Evolutionary conservation across 2,888 invertebrate genomes (phyloP).

Genomic region (Drosophila subsilvestris): DNA sequence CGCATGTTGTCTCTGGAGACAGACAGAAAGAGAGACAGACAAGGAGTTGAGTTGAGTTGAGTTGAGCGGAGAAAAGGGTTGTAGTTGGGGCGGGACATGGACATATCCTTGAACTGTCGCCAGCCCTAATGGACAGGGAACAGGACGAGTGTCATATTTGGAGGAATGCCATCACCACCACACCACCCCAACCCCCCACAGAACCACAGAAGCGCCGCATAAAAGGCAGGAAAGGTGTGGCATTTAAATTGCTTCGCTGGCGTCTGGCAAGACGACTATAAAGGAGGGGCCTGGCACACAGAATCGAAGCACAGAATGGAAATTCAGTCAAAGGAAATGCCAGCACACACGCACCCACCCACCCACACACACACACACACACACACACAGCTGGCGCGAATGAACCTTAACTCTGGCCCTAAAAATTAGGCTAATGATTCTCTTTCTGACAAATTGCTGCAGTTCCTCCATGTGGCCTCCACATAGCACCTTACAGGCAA

Average conservation of each 20-base stretch:
- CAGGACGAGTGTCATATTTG: slow-evolving; percentile 63
- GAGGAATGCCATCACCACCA: slow-evolving; percentile 20
- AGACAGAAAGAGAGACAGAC: neutral
- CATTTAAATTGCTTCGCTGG: slow-evolving; percentile 74
- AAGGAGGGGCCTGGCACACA: slow-evolving; percentile 54
- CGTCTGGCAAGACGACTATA: slow-evolving; percentile 69
- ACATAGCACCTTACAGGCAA: slow-evolving; percentile 48
- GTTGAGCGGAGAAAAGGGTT: slow-evolving; percentile 31
- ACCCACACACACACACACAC: slow-evolving; percentile 53
- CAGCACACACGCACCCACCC: slow-evolving; percentile 55
- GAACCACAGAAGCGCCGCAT: neutral
- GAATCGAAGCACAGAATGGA: slow-evolving; percentile 55
- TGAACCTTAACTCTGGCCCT: slow-evolving; percentile 19
- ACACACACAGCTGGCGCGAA: slow-evolving; percentile 18
- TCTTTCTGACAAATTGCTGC: slow-evolving; percentile 71
- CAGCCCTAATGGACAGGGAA: slow-evolving; percentile 48
- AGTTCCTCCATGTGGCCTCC: slow-evolving; percentile 57
- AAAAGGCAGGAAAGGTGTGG: slow-evolving; percentile 57
- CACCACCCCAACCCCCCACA: slow-evolving; percentile 9
- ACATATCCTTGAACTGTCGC: slow-evolving; percentile 68
- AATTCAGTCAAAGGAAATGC: slow-evolving; percentile 60
- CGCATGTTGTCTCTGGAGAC: slow-evolving; percentile 56
- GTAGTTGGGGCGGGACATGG: slow-evolving; percentile 42
- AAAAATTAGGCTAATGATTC: slow-evolving; percentile 75
- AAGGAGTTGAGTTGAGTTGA: slow-evolving; percentile 17